Evolutionary conservation across 2,113 vertebrate species (phyloP).

Genomic region (Halichoerus grypus): DNA sequence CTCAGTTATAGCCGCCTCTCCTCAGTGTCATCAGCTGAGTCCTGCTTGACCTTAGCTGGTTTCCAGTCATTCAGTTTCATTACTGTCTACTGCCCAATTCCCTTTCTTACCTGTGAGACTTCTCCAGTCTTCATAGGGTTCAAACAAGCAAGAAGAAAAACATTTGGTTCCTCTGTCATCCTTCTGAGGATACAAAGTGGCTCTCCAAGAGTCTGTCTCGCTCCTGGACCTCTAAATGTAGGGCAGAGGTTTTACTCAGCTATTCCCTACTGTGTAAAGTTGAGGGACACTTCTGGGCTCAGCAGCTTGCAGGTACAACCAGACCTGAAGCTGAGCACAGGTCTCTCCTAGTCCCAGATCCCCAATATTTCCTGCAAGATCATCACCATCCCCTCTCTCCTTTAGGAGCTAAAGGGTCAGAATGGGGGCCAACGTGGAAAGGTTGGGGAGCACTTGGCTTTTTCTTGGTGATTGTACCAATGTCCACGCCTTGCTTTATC

Average conservation of each 20-base stretch:
- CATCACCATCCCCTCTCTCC: not conserved
- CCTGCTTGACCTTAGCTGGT: not conserved
- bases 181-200: not conserved
- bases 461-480: not conserved
- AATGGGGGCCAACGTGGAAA: not conserved
- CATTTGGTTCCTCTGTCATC: not conserved
- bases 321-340: not conserved
- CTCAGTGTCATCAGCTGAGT: not conserved
- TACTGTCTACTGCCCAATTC: not conserved
- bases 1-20: not conserved
- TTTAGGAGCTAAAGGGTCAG: not conserved
- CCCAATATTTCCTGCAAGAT: not conserved
- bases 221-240: not conserved
- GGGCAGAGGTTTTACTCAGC: not conserved
- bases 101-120: not conserved
- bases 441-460: rapidly evolving
- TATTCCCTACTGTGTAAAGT: no score
- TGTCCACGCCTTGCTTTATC: not conserved
- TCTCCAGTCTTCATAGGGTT: not conserved
- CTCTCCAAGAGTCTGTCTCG: not conserved
- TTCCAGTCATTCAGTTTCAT: not conserved
- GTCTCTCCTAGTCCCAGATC: not conserved
- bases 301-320: not conserved
- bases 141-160: not conserved
- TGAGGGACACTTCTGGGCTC: not conserved